Conservation (phyloP, 2,113 vertebrate genomes). For the Electrona antarctica region DNA sequence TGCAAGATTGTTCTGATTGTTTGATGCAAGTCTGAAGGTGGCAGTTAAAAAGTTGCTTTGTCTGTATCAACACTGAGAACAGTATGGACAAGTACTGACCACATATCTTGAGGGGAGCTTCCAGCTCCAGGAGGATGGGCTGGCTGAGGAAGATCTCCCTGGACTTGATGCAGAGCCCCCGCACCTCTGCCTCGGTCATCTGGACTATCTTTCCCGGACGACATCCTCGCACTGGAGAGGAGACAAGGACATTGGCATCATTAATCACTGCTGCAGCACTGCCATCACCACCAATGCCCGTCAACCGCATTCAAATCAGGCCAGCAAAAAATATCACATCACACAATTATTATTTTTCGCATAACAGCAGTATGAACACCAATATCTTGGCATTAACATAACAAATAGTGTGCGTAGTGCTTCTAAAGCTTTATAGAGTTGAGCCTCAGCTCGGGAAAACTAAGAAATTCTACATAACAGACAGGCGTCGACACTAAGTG, state of each 20-base stretch:
- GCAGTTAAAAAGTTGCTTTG: neutral
- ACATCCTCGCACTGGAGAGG: conserved; percentile 70
- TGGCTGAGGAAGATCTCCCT: conserved; percentile 79
- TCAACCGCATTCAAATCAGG: conserved; percentile 11
- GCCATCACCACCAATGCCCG: conserved; percentile 9
- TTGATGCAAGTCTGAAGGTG: no score
- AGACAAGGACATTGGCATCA: conserved; percentile 19
- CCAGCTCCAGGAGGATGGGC: conserved; percentile 75
- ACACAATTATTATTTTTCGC: no score
- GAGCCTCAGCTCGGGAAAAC: conserved; percentile 18
- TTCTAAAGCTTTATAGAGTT: conserved; percentile 36
- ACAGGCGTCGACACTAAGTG: no score
- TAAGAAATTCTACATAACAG: no score
- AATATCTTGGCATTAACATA: no score
- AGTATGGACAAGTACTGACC: conserved; percentile 55
- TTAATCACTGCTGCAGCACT: neutral
- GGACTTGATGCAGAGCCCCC: conserved; percentile 77
- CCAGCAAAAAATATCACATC: no score
- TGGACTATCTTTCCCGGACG: conserved; percentile 76
- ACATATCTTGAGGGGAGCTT: conserved; percentile 75
- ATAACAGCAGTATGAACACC: no score
- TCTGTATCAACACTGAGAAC: neutral
- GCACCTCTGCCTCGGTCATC: conserved; percentile 69
- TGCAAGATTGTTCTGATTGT: no score
- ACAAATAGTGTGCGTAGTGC: neutral